phyloP scores from a whole-genome alignment of 2,888 invertebrate species.

The Marronus borbonicus region DNA sequence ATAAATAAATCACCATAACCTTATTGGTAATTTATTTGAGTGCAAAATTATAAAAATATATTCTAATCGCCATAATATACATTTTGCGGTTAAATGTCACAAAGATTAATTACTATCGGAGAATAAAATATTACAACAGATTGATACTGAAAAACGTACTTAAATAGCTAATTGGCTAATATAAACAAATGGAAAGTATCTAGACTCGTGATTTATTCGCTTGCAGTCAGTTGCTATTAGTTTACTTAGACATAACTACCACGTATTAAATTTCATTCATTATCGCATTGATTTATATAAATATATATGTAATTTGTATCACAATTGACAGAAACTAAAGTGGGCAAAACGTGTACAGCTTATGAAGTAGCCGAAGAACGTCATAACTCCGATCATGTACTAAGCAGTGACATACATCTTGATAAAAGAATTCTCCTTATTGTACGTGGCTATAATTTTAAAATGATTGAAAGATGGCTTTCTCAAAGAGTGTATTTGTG shows the following conservation, averaged over 20 bases:
- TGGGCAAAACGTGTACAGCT: too few species aligned
- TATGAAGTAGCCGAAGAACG: too few species aligned
- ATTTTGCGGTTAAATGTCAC: not conserved
- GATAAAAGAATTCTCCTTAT: too few species aligned
- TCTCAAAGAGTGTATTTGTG: too few species aligned
- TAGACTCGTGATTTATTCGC: conserved; percentile 17
- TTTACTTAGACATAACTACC: not conserved
- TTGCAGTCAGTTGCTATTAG: not conserved
- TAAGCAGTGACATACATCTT: too few species aligned
- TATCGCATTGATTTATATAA: not conserved
- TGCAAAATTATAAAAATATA: not conserved
- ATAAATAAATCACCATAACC: not conserved
- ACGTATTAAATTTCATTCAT: conserved; percentile 1
- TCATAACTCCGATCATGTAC: too few species aligned
- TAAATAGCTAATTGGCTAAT: conserved; percentile 9
- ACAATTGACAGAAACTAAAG: not conserved
- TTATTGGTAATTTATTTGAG: not conserved
- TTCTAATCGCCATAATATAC: not conserved
- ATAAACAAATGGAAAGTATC: conserved; percentile 21
- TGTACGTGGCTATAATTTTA: too few species aligned
- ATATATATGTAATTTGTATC: not conserved
- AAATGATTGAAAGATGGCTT: too few species aligned
- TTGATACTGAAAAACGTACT: not conserved
- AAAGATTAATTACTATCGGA: not conserved
- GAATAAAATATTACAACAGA: conserved; percentile 7